Conservation (phyloP, 2,888 invertebrate species). For the Conomelus anceps region DNA sequence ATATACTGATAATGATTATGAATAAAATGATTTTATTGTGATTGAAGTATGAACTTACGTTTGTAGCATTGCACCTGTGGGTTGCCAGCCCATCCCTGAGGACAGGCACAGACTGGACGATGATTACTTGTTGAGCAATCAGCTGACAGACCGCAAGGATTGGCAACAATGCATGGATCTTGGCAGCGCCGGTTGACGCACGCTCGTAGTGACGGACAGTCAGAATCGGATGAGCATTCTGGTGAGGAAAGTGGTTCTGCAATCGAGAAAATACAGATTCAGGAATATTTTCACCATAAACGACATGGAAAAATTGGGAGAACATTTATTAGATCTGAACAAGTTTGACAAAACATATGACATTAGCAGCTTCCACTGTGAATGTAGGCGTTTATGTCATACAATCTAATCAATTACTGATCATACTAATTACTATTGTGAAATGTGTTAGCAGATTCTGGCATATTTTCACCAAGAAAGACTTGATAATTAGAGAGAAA, state of each 20-base stretch:
- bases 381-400: no score
- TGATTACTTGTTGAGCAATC: constrained; percentile 70
- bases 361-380: no score
- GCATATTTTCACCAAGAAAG: no score
- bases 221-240: constrained; percentile 65
- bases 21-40: not conserved
- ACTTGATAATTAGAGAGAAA: no score
- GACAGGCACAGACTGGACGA: constrained; percentile 77
- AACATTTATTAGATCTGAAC: no score
- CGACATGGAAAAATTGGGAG: no score
- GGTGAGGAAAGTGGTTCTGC: constrained; percentile 43
- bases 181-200: constrained; percentile 74
- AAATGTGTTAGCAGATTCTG: no score
- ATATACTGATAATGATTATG: no score
- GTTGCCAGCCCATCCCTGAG: constrained; percentile 79
- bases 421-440: no score
- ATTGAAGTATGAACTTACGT: constrained; percentile 53
- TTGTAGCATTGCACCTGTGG: constrained; percentile 78
- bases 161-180: constrained; percentile 67
- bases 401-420: no score
- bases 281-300: no score
- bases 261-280: not conserved
- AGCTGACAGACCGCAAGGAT: constrained; percentile 75
- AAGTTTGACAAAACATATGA: no score
- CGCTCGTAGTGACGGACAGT: constrained; percentile 69